phyloP scores from a whole-genome alignment of 2,113 vertebrate species.

The Pseudopipra pipra region DNA sequence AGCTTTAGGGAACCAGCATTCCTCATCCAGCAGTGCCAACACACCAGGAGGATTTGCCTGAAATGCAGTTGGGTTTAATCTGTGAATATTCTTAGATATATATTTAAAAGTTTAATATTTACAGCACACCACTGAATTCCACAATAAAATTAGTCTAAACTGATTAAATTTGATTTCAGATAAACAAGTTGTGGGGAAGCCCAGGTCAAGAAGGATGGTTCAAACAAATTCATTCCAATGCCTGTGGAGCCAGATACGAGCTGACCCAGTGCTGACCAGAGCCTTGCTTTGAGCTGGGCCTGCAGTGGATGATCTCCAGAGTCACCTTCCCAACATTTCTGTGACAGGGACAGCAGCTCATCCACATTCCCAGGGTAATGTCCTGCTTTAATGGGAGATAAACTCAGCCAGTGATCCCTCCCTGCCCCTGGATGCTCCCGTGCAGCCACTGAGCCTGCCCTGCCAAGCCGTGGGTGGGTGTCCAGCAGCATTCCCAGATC shows the following conservation, averaged over 20 bases:
- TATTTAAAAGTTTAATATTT: background rate
- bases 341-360: background rate
- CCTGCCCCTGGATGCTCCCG: background rate
- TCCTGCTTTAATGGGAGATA: background rate
- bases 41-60: slow-evolving; percentile 96
- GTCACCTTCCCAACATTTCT: background rate
- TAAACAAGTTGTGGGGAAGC: background rate
- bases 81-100: background rate
- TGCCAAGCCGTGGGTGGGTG: background rate
- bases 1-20: slow-evolving; percentile 99
- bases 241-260: background rate
- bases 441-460: background rate
- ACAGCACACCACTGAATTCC: background rate
- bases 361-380: background rate
- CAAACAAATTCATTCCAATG: background rate
- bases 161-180: background rate
- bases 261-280: background rate
- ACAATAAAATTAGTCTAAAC: background rate
- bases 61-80: background rate
- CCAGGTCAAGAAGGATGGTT: background rate
- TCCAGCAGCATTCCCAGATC: background rate
- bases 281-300: background rate
- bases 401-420: background rate
- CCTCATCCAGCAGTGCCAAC: slow-evolving; percentile 93
- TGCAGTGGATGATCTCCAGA: background rate